phyloP scores from a whole-genome alignment of 37 sponge, comb jelly and placozoan species.

The Diacarnus erythraeanus region DNA sequence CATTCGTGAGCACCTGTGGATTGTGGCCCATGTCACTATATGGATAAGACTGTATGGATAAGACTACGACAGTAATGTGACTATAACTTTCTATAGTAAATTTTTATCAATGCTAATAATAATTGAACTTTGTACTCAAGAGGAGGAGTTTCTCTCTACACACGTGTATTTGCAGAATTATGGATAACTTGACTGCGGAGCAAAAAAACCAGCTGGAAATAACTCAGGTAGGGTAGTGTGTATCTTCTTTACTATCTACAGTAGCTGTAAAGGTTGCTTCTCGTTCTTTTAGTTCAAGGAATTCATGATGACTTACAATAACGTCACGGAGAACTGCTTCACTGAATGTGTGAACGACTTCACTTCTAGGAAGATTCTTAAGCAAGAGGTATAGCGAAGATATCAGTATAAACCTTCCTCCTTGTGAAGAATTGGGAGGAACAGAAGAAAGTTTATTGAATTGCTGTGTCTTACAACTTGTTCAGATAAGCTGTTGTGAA shows the following conservation, averaged over 20 bases:
- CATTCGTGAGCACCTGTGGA: conserved; percentile 74
- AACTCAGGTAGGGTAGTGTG: conserved; percentile 55
- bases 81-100: too few species aligned
- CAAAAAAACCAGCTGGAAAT: conserved; percentile 69
- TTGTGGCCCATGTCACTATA: conserved; percentile 79
- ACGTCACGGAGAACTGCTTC: conserved; percentile 87
- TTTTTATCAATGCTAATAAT: not conserved
- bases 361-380: conserved; percentile 65
- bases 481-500: conserved; percentile 61
- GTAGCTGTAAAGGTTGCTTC: not conserved
- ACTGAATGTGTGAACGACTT: conserved; percentile 84
- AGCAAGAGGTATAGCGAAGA: conserved; percentile 57
- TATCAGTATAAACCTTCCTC: too few species aligned
- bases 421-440: too few species aligned
- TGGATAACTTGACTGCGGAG: conserved; percentile 58
- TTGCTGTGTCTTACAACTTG: not conserved
- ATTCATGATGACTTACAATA: conserved; percentile 82
- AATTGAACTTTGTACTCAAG: not conserved
- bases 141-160: not conserved
- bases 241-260: too few species aligned
- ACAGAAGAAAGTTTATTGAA: not conserved
- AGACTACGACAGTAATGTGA: too few species aligned
- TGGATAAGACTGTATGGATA: conserved; percentile 54
- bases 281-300: conserved; percentile 73
- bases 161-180: not conserved